Evolutionary conservation across 2,113 vertebrate genomes (phyloP).

Genomic region (Takifugu bimaculatus): DNA sequence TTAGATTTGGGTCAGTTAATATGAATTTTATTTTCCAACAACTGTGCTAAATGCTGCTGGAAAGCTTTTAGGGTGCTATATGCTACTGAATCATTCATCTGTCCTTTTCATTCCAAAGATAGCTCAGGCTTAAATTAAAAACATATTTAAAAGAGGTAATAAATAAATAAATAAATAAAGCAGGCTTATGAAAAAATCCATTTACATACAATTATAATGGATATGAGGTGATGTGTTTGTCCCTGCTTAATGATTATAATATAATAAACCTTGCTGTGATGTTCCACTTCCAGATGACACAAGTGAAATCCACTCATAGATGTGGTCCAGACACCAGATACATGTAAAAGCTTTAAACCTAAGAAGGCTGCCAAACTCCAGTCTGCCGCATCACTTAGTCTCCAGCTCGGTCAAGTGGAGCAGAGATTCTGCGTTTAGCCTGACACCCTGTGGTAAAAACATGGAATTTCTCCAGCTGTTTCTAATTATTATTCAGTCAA

Average conservation of each 20-base stretch:
- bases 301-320: conserved; percentile 19
- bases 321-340: conserved; percentile 36
- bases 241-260: too few relatives aligned
- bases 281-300: background rate
- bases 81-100: conserved; percentile 1
- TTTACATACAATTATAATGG: background rate
- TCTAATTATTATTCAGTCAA: too few relatives aligned
- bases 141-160: too few relatives aligned
- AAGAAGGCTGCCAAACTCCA: conserved; percentile 31
- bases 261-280: background rate
- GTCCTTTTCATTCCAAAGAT: background rate
- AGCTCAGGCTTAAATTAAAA: too few relatives aligned
- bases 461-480: background rate
- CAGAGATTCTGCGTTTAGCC: conserved; percentile 47
- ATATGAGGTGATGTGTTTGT: background rate
- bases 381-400: conserved; percentile 42
- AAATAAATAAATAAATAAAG: too few relatives aligned
- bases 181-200: too few relatives aligned
- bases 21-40: background rate
- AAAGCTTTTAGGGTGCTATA: background rate
- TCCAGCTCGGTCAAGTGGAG: conserved; percentile 10
- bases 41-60: background rate
- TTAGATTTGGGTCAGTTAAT: background rate
- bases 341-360: conserved; percentile 32
- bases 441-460: conserved; percentile 64